Evolutionary conservation across 1,140 invertebrate species (phyloP), one percentile per base, ranked within the genome.

Genomic region (Mesaphorura yosii): DNA sequence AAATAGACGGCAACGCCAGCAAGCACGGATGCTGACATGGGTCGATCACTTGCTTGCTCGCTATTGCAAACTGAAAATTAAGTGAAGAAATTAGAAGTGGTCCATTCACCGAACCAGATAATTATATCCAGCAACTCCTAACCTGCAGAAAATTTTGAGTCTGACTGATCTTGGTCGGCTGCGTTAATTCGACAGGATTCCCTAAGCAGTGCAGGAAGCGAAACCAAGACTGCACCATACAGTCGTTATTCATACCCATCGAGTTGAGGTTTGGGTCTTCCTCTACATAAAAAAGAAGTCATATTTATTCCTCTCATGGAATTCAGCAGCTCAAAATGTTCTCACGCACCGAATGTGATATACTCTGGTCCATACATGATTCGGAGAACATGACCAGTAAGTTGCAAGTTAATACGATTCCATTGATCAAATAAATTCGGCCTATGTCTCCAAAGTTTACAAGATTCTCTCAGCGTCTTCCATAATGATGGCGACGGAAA

Each of bases 401-500:
- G 76, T 1, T 84, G 83, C 22, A 93, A 73, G 70, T 91, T 94
- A 14, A 94, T 85, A 46, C 89, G 77, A 69, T 91, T 89, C 93
- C 93, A 98, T 68, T 96, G 91, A 66, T 90, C 85, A 6, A 95
- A 81, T 1, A 98, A 75, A 38, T 88, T 86, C 41, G 88, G 76
- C 54, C 92, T 80, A 73, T 98, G 93, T 14, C 93, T 75, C 91
- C 91, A 96, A 64, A 83, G 83, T 58, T 85, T 75, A 68, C 89
- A 92, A 60, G 90, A 85, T 70, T 94, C 88, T 63, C 88, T 77
- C 52, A 98, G 75, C 2, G 93, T 96, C 70, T 92, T 90, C 93
- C 93, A 97, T 4, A 59, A 95, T 72, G 89, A 86, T 12, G 93
- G 91, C 4, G 89, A 85, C 14, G 91, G 92, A 72, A 87, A 88